Evolutionary conservation across 2,113 vertebrate species (phyloP), one percentile per base, ranked within the genome.

Genomic region (Eonycteris spelaea): DNA sequence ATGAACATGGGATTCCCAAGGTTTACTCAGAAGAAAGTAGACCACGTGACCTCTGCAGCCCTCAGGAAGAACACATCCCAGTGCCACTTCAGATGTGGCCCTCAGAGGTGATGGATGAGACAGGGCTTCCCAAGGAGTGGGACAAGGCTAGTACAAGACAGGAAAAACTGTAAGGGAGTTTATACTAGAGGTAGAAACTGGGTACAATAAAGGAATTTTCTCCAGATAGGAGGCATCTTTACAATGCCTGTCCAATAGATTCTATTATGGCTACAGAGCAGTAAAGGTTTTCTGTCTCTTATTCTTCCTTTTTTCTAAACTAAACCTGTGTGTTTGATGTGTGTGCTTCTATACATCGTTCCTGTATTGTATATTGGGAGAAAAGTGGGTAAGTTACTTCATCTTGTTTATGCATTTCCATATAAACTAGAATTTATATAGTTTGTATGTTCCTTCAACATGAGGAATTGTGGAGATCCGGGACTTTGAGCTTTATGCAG

Each of bases 11-110:
- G 5, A 43, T 89, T 19, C 63, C 24, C 9, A 51, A 63, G 33
- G 6, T 80, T 4, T 91, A 2, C 43, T 75, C 4, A 11, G 13
- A 71, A 86, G 26, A 82, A 70, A 71, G 8, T 15, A 92, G 7
- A 30, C 2, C 2, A 48, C 4, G 3, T 40, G 33, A 35, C 19
- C 26, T 26, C 3, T 5, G 16, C 5, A 5, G 21, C 7, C 28
- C 9, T 43, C 26, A 51, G 48, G 6, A 8, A 77, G n/a, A 30
- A 38, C 28, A 57, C 11, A 9, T 10, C 22, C 38, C 63, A 33
- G 14, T 19, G 38, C 9, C 45, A 14, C 15, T 22, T 55, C 12
- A 82, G 22, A 45, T 43, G 59, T 68, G 67, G 14, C 12, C 85
- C 33, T 18, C 4, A 8, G 35, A 70, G 1, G 38, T 9, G 26